Base-by-base conservation (phyloP, 1,140 invertebrate genomes). In the Dysdera silvatica region DNA sequence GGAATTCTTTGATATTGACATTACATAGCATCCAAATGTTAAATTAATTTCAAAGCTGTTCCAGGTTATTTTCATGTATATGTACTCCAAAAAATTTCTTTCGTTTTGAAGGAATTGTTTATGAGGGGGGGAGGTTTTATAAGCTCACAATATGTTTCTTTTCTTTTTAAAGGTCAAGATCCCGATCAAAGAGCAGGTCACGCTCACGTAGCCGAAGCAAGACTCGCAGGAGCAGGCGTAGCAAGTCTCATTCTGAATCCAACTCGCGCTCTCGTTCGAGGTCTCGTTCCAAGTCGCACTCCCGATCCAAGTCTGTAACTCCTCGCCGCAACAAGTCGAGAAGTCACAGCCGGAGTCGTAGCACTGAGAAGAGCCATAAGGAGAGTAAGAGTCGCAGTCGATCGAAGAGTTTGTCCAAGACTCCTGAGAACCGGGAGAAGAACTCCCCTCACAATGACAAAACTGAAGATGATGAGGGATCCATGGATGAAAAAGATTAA, bases 131-230 rank as follows among this genome's bases (percentile, higher is more conserved):
- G n/a, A n/a, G n/a, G n/a, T n/a, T n/a, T n/a, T n/a, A n/a, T n/a
- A n/a, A n/a, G n/a, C n/a, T n/a, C n/a, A n/a, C n/a, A n/a, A n/a
- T n/a, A n/a, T n/a, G n/a, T n/a, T n/a, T n/a, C n/a, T n/a, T n/a
- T n/a, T n/a, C n/a, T n/a, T n/a, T n/a, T n/a, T n/a, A n/a, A n/a
- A n/a, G 60, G 2, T 56, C 59, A 8, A 64, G 64, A 32, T 75
- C 73, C 12, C 63, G 74, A 7, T 78, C 76, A 5, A 71, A 72
- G n/a, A 77, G 73, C 4, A 67, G 73, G 8, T 78, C 69, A 26
- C 64, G 70, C 10, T 71, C 70, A 12, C 51, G 71, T 43, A 74
- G 72, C 4, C 49, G 54, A 4, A 45, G 35, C 48, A 61, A 61
- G 26, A 52, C 58, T 32, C 48, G 47, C 0, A 54, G 49, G 5